phyloP scores from a whole-genome alignment of 2,113 vertebrate genomes.

The Acrocephalus kingi region DNA sequence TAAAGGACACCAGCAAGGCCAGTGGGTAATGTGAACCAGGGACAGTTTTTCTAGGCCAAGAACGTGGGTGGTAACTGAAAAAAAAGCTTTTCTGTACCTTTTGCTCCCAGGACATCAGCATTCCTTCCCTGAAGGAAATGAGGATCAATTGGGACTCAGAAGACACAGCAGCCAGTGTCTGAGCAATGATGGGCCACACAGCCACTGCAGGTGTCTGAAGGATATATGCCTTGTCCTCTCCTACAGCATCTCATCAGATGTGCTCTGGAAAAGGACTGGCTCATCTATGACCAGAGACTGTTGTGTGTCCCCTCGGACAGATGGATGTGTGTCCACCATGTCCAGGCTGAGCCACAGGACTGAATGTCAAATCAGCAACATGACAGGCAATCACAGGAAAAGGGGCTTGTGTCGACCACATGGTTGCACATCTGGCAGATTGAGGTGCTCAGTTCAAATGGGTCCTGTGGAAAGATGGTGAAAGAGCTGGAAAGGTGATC shows the following conservation, averaged over 20 bases:
- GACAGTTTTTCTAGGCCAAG: not conserved
- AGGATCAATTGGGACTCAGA: not conserved
- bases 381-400: not conserved
- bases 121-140: not conserved
- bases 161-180: not conserved
- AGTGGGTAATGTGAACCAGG: not conserved
- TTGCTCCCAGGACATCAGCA: not conserved
- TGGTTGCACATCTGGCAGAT: not conserved
- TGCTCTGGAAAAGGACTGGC: not conserved
- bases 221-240: fast-evolving
- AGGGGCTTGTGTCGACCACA: not conserved
- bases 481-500: not conserved
- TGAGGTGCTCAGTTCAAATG: not conserved
- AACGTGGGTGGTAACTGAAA: not conserved
- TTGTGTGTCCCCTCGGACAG: not conserved
- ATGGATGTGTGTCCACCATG: not conserved
- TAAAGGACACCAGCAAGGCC: not conserved
- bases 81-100: not conserved
- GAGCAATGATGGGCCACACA: fast-evolving
- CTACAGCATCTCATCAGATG: not conserved
- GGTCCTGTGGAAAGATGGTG: not conserved
- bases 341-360: not conserved
- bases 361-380: not conserved
- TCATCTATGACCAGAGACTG: not conserved
- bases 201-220: not conserved